Evolutionary conservation across 1,140 invertebrate genomes (phyloP).

Genomic region (Trichonephila inaurata): DNA sequence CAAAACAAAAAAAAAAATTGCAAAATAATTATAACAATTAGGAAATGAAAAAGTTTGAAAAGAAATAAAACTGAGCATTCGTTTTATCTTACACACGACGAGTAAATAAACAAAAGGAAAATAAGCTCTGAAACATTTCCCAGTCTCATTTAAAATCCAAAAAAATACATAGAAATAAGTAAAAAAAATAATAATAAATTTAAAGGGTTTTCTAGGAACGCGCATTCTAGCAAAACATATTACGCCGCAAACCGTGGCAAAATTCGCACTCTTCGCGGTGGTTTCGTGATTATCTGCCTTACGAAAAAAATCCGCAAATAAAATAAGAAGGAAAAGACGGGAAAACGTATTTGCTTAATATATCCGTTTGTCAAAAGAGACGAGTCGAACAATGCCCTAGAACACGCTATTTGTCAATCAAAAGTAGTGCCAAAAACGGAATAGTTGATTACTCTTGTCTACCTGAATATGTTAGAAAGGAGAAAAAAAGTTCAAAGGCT

Average conservation of each 20-base stretch:
- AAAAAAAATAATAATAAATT: background rate
- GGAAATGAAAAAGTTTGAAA: too few relatives aligned
- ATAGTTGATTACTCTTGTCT: conserved; percentile 26
- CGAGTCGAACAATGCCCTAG: conserved; percentile 2
- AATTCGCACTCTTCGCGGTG: conserved; percentile 33
- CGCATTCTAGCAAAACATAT: conserved; percentile 28
- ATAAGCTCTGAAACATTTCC: background rate
- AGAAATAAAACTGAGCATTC: too few relatives aligned
- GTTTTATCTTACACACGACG: too few relatives aligned
- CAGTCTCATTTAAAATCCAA: background rate
- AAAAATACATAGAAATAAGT: background rate
- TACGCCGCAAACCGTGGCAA: conserved; percentile 39
- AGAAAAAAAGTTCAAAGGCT: background rate
- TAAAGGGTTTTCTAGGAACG: conserved; percentile 10
- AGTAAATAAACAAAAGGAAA: too few relatives aligned
- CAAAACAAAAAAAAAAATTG: too few relatives aligned
- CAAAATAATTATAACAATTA: too few relatives aligned
- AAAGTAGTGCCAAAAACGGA: background rate
- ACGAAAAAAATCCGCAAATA: conserved; percentile 15
- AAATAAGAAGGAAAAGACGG: conserved; percentile 5
- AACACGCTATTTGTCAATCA: conserved; percentile 56
- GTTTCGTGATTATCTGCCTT: conserved; percentile 28
- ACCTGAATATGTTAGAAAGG: background rate
- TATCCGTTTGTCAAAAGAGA: conserved; percentile 46
- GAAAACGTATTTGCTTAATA: conserved; percentile 49